Conservation (phyloP, 2,888 invertebrate species). For the Amiota communis region DNA sequence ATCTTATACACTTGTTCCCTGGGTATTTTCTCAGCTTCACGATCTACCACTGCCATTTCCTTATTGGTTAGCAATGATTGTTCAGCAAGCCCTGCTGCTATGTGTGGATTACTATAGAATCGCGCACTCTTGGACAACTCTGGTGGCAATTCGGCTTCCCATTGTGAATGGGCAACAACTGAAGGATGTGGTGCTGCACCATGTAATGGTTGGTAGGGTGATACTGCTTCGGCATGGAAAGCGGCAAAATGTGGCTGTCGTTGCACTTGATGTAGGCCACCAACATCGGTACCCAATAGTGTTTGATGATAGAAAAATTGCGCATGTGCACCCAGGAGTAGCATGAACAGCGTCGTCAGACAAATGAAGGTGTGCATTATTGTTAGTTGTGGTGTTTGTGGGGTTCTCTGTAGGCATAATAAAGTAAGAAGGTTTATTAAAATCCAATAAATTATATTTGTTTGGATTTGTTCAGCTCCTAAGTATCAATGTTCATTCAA, state of each 20-base stretch:
- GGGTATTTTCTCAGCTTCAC: constrained; percentile 87
- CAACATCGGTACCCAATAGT: constrained; percentile 38
- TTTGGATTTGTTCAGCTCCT: background rate
- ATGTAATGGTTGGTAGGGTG: constrained; percentile 57
- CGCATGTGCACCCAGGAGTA: constrained; percentile 47
- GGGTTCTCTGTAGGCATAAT: background rate
- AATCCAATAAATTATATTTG: background rate
- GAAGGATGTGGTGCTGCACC: constrained; percentile 78
- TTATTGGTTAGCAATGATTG: constrained; percentile 86
- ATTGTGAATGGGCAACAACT: constrained; percentile 81
- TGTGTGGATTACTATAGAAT: constrained; percentile 85
- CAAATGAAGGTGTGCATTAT: constrained; percentile 37
- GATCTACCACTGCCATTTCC: constrained; percentile 84
- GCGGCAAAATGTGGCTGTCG: constrained; percentile 14
- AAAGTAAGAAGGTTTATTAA: background rate
- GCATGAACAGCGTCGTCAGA: constrained; percentile 32
- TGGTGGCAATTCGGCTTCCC: constrained; percentile 82
- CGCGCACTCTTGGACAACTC: constrained; percentile 76
- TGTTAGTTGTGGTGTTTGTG: background rate
- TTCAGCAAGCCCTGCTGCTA: constrained; percentile 83
- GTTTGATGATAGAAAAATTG: constrained; percentile 64
- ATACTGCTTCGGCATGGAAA: constrained; percentile 36
- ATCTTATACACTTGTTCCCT: constrained; percentile 83
- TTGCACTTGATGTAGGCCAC: background rate
- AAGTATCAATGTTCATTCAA: no score